Conservation (phyloP, 2,797 vertebrate species). For the Atherinosoma microstoma region DNA sequence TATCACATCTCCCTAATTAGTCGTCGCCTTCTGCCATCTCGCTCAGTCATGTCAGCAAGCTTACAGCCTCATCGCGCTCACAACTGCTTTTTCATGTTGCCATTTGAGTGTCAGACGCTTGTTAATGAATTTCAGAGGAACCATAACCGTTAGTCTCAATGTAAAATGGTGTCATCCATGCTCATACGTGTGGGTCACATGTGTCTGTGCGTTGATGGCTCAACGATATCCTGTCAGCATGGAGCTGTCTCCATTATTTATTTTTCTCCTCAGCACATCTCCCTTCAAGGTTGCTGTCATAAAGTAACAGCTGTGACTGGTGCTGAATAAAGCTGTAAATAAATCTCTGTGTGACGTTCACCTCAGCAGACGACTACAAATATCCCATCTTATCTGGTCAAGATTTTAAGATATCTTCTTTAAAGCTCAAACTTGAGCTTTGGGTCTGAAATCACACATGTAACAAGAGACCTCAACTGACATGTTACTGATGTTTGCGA, state of each 20-base stretch:
- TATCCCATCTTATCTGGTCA: background rate
- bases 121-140: conserved; percentile 57
- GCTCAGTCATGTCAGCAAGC: conserved; percentile 45
- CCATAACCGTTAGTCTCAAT: conserved; percentile 43
- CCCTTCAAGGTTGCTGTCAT: conserved; percentile 63
- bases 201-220: conserved; percentile 24
- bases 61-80: conserved; percentile 36
- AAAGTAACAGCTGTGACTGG: conserved; percentile 41
- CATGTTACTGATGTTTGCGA: background rate
- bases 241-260: conserved; percentile 44
- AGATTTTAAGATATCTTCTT: background rate
- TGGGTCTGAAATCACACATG: background rate
- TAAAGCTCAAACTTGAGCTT: background rate
- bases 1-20: conserved; percentile 52
- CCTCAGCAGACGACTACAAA: conserved; percentile 5
- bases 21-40: conserved; percentile 50
- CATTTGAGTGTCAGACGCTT: conserved; percentile 35
- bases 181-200: conserved; percentile 15
- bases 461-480: background rate
- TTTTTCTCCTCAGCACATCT: conserved; percentile 43
- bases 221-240: conserved; percentile 46
- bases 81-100: conserved; percentile 38
- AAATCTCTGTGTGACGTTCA: conserved; percentile 45
- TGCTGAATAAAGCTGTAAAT: conserved; percentile 59
- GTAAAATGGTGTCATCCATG: conserved; percentile 23